These are phyloP conservation scores for Cydia amplana DNA, from an alignment of 1,140 invertebrate species.

Conservation along the genomic window DNA sequence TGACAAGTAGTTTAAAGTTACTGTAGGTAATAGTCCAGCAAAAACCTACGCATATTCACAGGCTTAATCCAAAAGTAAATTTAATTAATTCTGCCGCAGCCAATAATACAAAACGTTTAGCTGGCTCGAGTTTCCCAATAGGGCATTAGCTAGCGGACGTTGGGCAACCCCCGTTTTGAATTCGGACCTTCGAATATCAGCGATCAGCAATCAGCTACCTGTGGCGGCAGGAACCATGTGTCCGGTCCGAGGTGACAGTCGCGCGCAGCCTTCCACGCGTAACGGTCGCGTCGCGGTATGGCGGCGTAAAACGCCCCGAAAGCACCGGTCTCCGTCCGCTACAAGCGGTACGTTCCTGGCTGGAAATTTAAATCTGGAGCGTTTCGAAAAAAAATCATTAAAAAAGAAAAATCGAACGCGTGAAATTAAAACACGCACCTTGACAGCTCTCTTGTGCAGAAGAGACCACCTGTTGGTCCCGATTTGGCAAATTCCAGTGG, in stretches of 20 bases:
- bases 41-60: not conserved
- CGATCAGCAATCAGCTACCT: conserved; percentile 68
- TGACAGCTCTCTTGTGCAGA: conserved; percentile 29
- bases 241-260: conserved; percentile 58
- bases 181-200: conserved; percentile 50
- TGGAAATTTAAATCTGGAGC: conserved; percentile 39
- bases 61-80: not conserved
- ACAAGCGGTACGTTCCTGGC: conserved; percentile 19
- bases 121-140: conserved; percentile 4
- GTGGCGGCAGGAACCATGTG: conserved; percentile 60
- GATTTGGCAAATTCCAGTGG: conserved; percentile 65
- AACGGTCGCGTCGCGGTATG: conserved; percentile 64
- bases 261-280: conserved; percentile 76
- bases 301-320: conserved; percentile 53
- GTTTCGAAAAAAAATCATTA: conserved; percentile 36
- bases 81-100: not conserved
- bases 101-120: conserved; percentile 17
- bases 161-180: conserved; percentile 50
- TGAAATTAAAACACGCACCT: not conserved
- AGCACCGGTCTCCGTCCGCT: conserved; percentile 42
- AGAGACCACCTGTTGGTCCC: conserved; percentile 70
- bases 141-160: conserved; percentile 32
- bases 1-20: too few species aligned
- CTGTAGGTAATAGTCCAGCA: too few species aligned
- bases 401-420: not conserved